Conservation (phyloP, 2,797 vertebrate species). For the Smutsia temminckii region DNA sequence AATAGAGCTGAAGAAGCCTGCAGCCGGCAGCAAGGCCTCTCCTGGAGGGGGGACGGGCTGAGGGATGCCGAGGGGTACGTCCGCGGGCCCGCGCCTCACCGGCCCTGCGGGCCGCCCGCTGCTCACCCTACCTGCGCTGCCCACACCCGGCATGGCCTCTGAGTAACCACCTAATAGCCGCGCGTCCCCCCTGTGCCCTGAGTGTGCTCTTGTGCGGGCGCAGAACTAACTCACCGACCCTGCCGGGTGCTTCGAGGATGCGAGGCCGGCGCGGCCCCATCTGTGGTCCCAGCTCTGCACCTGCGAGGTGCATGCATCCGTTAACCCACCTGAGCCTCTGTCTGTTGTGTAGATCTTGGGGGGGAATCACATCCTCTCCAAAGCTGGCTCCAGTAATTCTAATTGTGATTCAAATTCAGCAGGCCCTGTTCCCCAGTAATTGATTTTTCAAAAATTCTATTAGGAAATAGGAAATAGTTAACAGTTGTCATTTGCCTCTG, state of each 20-base stretch:
- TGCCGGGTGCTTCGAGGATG: background rate
- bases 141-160: too few species aligned
- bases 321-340: background rate
- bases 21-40: slow-evolving; percentile 87
- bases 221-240: slow-evolving; percentile 1
- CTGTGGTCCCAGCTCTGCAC: slow-evolving; percentile 9
- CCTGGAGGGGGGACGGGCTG: slow-evolving; percentile 92
- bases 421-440: background rate
- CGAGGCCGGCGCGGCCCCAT: background rate
- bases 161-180: slow-evolving; percentile 80
- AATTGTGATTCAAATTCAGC: slow-evolving; percentile 43
- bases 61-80: slow-evolving; percentile 83
- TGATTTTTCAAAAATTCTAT: slow-evolving; percentile 41
- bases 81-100: too few species aligned
- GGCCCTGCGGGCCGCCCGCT: too few species aligned
- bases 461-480: slow-evolving; percentile 46
- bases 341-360: background rate
- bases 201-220: slow-evolving; percentile 61
- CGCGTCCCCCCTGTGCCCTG: slow-evolving; percentile 77
- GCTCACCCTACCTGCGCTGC: too few species aligned
- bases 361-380: background rate
- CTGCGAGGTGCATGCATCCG: background rate
- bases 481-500: slow-evolving; percentile 5
- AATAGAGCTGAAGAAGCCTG: slow-evolving; percentile 96
- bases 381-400: background rate